Conservation (phyloP, 2,113 vertebrate species). For the Cromileptes altivelis region DNA sequence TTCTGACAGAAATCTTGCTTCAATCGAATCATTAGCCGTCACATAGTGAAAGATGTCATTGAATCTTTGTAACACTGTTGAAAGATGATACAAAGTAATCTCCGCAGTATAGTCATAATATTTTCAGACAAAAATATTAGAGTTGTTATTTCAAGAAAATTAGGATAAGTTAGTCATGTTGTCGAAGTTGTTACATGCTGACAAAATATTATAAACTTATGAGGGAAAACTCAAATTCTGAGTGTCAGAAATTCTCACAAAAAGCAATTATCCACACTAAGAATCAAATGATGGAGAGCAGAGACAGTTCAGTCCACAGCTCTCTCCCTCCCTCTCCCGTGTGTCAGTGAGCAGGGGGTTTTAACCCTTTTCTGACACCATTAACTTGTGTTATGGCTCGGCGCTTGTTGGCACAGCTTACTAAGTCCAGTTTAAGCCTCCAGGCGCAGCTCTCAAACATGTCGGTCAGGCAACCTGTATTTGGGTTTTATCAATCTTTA, state of each 20-base stretch:
- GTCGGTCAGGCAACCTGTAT: not conserved
- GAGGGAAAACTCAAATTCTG: not conserved
- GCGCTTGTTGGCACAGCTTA: constrained; percentile 4
- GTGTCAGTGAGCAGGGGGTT: not conserved
- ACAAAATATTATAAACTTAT: not conserved
- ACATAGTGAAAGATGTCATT: not conserved
- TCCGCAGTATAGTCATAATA: not conserved
- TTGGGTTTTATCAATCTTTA: not conserved
- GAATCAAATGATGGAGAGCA: not conserved
- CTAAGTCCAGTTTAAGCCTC: not conserved
- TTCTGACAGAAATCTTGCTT: not conserved
- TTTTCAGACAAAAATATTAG: not conserved
- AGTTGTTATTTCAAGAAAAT: not conserved
- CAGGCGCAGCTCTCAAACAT: not conserved
- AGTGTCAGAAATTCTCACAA: not conserved
- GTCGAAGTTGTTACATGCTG: not conserved
- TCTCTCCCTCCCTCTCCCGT: not conserved
- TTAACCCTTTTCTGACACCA: constrained; percentile 22
- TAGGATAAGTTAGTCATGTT: not conserved
- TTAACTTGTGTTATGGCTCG: constrained; percentile 14
- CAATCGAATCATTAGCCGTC: not conserved
- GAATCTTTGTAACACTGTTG: not conserved
- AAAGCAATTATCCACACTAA: not conserved
- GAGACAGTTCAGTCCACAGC: not conserved
- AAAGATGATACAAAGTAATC: not conserved